Percentiles rank a stretch among this genome's conserved stretches.
Evolutionary conservation across 2,888 invertebrate genomes (phyloP).

Genomic region (Morpho achilles): DNA sequence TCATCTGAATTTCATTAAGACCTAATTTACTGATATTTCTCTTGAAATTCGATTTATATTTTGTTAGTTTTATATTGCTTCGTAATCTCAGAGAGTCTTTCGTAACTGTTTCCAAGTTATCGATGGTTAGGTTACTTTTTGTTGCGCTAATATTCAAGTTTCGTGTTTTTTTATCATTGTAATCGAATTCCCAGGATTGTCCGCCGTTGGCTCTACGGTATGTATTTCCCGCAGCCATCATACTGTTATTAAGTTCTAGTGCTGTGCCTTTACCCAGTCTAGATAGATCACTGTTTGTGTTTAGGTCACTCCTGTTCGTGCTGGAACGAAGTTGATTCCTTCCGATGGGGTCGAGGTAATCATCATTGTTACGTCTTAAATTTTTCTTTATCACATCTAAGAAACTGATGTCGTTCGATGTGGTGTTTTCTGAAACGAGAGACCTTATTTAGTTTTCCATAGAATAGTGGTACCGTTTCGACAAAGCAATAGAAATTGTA

Average conservation of each 20-base stretch:
- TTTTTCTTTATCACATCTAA: slow-evolving; percentile 38
- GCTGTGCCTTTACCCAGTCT: background rate
- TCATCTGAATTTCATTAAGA: background rate
- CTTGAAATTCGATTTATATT: background rate
- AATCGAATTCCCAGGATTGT: background rate
- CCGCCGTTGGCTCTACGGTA: background rate
- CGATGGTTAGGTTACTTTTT: background rate
- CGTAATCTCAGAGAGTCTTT: background rate
- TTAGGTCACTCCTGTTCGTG: background rate
- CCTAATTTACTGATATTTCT: slow-evolving; percentile 4
- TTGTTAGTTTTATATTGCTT: background rate
- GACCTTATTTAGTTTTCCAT: no score
- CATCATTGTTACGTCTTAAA: slow-evolving; percentile 48
- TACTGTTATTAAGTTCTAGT: background rate
- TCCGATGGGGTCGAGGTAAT: slow-evolving; percentile 34
- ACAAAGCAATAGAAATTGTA: no score
- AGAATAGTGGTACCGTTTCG: no score
- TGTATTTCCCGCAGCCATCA: background rate
- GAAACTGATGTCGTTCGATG: slow-evolving; percentile 26
- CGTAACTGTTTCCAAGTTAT: background rate
- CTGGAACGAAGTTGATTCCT: background rate
- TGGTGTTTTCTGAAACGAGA: background rate
- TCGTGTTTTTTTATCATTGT: background rate
- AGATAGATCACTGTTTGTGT: background rate
- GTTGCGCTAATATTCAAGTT: background rate